Conservation (phyloP, 2,797 vertebrate species). For the Neopelma chrysocephalum region DNA sequence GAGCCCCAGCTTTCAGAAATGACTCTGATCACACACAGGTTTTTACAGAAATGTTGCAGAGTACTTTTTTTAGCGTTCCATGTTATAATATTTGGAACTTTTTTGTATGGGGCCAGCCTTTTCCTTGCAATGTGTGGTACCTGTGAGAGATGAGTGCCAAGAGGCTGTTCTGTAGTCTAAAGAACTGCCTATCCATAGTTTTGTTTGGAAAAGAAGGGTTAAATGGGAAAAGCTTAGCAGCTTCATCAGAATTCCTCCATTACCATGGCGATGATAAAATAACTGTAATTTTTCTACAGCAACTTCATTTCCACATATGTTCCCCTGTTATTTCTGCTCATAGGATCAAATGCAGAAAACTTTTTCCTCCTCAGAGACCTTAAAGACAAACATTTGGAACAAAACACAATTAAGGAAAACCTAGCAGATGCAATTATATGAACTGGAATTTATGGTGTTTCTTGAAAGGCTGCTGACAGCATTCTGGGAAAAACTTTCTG, state of each 20-base stretch:
- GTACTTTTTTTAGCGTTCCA: neutral
- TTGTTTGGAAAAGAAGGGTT: neutral
- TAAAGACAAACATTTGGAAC: conserved; percentile 2
- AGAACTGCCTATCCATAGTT: neutral
- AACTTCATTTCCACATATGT: neutral
- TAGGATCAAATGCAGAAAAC: neutral
- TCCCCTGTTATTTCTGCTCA: neutral
- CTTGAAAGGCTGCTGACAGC: conserved; percentile 2
- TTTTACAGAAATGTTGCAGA: neutral
- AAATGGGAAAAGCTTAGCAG: neutral
- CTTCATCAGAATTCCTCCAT: neutral
- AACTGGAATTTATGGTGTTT: neutral
- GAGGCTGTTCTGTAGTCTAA: neutral
- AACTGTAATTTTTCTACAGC: neutral
- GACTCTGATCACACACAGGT: neutral
- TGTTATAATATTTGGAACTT: neutral
- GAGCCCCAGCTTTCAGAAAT: conserved; percentile 90
- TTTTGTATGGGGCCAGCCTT: neutral
- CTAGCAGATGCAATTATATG: neutral
- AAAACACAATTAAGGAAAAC: neutral
- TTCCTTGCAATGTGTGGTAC: neutral
- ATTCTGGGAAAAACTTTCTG: neutral
- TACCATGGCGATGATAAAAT: neutral
- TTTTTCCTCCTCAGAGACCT: neutral
- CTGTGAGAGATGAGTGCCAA: neutral